Base-by-base conservation (phyloP, 2,888 invertebrate genomes). In the Caenorhabditis macrosperma region DNA sequence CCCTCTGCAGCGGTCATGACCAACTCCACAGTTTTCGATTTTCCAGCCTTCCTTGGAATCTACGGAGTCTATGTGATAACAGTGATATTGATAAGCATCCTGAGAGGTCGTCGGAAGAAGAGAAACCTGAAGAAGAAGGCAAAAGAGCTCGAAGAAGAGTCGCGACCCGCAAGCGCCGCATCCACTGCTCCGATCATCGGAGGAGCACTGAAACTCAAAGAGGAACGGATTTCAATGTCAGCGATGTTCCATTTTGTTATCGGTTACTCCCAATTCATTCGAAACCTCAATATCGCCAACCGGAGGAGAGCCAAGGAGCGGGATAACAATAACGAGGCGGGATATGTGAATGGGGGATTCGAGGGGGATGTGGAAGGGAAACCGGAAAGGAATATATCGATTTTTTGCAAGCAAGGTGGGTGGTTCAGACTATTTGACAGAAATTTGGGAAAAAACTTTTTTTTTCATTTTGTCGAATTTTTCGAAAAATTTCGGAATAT, bases 51-150 rank as follows among this genome's bases (percentile, higher is more conserved):
- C 72, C 89, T 93, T 30, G 77, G 89, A 4, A 87, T 92, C 24
- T 93, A 93, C 84, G 78, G 91, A 22, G 60, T 92, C 1, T 93
- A 93, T 85, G 92, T 92, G 81, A 72, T 87, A 20, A 91, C 91
- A 12, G 93, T 93, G 9, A 88, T 93, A 24, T 74, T 91, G 2
- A 91, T 92, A 6, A 84, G 88, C 48, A 80, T 82, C 12, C 41
- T 81, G 5, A 64, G 81, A 30, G 75, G 44, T 12, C 46, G 60
- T 17, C 24, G 68, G 50, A 84, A 79, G 60, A 64, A 54, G 54
- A 38, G 50, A 26, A 71, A 71, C 30, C 15, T 50, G 48, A 63
- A 57, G 12, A 72, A 64, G 48, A 63, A 64, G 35, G 9, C 17
- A 4, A 22, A 22, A 26, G 28, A 33, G 9, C n/a, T n/a, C n/a